Conservation (phyloP, 2,797 vertebrate genomes). For the Enoplosus armatus region DNA sequence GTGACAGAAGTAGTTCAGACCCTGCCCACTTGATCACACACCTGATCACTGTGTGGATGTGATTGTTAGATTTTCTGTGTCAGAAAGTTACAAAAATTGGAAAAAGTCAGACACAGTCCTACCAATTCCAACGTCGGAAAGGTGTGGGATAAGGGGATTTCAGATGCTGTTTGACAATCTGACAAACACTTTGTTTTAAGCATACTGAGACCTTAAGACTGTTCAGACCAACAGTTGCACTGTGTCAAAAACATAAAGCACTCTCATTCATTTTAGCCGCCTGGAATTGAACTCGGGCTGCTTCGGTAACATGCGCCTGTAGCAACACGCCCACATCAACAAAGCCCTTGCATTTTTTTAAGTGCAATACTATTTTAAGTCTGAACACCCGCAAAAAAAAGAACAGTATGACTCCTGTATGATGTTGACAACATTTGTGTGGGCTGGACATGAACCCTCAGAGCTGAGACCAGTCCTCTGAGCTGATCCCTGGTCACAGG, state of each 20-base stretch:
- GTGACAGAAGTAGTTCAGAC: neutral
- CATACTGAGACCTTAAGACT: neutral
- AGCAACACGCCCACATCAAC: neutral
- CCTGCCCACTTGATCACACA: no score
- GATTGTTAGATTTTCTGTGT: no score
- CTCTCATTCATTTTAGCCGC: conserved; percentile 7
- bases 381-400: neutral
- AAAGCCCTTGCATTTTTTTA: neutral
- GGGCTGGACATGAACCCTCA: conserved; percentile 10
- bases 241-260: neutral
- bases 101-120: no score
- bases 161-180: neutral
- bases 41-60: no score
- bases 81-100: no score
- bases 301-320: neutral
- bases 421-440: conserved; percentile 17
- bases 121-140: neutral
- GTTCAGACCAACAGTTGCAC: neutral
- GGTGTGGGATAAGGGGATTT: neutral
- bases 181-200: conserved; percentile 5
- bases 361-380: neutral
- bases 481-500: conserved; percentile 11
- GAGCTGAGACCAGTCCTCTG: conserved; percentile 1
- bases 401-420: conserved; percentile 12
- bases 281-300: neutral